Percentiles rank a stretch among this genome's conserved stretches.
These are phyloP conservation scores for Drosophila rhopaloa DNA, from an alignment of 1,140 invertebrate genomes.

Conservation along the genomic window DNA sequence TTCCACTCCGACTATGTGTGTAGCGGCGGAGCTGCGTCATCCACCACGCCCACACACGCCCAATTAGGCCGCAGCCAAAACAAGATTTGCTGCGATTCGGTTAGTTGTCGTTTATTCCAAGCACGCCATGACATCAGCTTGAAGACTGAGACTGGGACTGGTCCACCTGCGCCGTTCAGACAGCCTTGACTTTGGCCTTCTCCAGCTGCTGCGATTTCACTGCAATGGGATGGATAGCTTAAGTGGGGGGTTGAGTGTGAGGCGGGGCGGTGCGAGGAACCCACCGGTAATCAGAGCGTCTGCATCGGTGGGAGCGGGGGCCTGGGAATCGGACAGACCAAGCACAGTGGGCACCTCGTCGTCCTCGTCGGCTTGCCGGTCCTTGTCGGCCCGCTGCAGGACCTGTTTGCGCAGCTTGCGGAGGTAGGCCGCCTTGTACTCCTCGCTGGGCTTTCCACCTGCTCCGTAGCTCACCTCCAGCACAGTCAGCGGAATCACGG, in stretches of 20 bases:
- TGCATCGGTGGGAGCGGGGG: constrained; percentile 40
- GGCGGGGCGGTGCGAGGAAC: not conserved
- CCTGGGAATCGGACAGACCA: constrained; percentile 15
- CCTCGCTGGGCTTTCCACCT: constrained; percentile 78
- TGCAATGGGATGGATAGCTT: constrained; percentile 14
- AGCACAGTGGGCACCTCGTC: constrained; percentile 22
- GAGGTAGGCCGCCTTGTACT: constrained; percentile 78
- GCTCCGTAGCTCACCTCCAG: constrained; percentile 86
- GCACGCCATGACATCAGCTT: constrained; percentile 37
- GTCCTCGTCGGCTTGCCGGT: not conserved
- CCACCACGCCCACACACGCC: constrained; percentile 22
- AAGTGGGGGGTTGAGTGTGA: not conserved
- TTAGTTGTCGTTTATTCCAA: constrained; percentile 23
- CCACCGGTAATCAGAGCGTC: constrained; percentile 65
- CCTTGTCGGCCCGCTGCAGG: constrained; percentile 44
- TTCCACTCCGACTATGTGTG: not conserved
- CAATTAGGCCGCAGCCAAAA: constrained; percentile 36
- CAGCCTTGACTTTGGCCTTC: constrained; percentile 67
- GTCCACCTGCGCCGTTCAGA: constrained; percentile 23
- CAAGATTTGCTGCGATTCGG: constrained; percentile 32
- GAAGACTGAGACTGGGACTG: not conserved
- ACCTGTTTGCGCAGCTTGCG: constrained; percentile 81
- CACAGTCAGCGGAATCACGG: constrained; percentile 87
- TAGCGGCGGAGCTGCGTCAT: constrained; percentile 26
- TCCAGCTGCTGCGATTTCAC: constrained; percentile 63